A percentile compares a stretch with the other conserved stretches of the same genome.
Evolutionary conservation across 2,888 invertebrate genomes (phyloP).

Genomic region (Ischnus inquisitorius): DNA sequence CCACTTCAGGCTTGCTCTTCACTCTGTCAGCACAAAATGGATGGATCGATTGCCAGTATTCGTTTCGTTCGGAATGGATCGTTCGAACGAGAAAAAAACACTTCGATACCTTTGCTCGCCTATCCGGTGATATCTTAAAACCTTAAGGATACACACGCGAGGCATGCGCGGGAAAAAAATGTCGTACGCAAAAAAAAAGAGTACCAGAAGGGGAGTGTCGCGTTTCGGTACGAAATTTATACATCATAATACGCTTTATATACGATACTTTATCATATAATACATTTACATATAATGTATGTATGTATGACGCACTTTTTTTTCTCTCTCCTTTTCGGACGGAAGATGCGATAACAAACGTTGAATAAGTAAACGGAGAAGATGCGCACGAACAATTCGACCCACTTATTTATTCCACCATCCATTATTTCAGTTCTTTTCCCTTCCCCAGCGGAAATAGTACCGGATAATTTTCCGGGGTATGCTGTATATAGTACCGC

Average conservation of each 20-base stretch:
- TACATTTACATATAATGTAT: background rate
- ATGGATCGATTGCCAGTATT: conserved; percentile 15
- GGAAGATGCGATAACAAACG: background rate
- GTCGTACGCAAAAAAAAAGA: background rate
- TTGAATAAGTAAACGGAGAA: background rate
- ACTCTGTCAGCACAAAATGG: conserved; percentile 22
- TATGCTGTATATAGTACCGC: background rate
- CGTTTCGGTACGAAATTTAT: background rate
- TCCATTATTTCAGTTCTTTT: background rate
- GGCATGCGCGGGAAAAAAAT: background rate
- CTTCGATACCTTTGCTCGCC: background rate
- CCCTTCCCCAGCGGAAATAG: background rate
- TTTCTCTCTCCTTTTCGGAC: background rate
- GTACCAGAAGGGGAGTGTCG: background rate
- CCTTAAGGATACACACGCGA: background rate
- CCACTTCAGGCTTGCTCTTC: background rate
- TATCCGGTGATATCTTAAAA: background rate
- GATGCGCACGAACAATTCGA: background rate
- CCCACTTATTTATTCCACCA: background rate
- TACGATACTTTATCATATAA: background rate
- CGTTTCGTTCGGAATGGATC: background rate
- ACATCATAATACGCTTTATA: background rate
- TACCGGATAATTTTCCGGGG: conserved; percentile 12
- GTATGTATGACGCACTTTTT: background rate
- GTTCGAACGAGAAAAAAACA: background rate